Conservation (phyloP, 2,888 invertebrate genomes). For the Aphodius sticticus region DNA sequence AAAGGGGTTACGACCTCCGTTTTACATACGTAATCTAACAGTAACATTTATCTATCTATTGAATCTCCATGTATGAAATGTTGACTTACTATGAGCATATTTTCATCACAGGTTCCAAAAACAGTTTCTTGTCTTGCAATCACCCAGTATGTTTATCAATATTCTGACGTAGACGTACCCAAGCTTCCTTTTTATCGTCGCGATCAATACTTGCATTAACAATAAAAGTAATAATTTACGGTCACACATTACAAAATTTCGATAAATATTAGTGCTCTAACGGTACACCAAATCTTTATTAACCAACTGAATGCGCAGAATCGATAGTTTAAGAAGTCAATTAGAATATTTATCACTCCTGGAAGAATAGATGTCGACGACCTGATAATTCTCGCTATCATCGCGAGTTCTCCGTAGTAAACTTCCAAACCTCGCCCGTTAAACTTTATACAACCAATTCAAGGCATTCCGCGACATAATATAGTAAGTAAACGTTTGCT, state of each 20-base stretch:
- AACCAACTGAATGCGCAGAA: not conserved
- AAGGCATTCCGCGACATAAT: not conserved
- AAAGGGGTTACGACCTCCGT: too few species aligned
- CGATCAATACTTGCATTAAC: too few species aligned
- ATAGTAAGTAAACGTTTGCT: not conserved
- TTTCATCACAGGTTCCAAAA: too few species aligned
- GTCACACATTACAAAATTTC: not conserved
- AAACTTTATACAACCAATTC: not conserved
- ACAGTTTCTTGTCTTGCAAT: too few species aligned
- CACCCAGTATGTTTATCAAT: too few species aligned
- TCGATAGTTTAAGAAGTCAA: not conserved
- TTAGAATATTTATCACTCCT: not conserved
- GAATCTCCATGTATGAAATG: too few species aligned
- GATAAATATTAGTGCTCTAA: not conserved
- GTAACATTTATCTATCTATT: too few species aligned
- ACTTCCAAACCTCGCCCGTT: not conserved
- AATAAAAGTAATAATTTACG: not conserved
- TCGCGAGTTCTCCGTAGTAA: not conserved
- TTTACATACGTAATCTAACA: too few species aligned
- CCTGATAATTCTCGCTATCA: not conserved
- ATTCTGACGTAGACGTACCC: too few species aligned
- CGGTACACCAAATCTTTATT: not conserved
- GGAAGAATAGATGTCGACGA: not conserved
- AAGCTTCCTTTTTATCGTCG: too few species aligned
- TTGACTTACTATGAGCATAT: too few species aligned